A percentile compares a stretch with the other conserved stretches of the same genome.
Evolutionary conservation across 2,888 invertebrate genomes (phyloP).

Genomic region (Megalurothrips usitatus): DNA sequence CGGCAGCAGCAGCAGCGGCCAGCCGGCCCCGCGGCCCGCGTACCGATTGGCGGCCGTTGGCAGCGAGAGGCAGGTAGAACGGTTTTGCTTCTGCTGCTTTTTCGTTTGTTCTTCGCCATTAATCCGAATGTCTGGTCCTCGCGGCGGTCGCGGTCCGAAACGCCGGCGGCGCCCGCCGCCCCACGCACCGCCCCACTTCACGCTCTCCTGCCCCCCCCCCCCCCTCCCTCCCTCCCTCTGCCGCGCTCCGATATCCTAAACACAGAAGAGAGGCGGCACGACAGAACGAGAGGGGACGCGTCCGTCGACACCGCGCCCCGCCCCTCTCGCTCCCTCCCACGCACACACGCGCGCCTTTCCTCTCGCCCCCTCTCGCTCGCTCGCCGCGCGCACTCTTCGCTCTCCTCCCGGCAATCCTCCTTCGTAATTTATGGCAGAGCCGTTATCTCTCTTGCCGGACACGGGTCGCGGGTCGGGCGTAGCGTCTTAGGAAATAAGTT

Average conservation of each 20-base stretch:
- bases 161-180: not conserved
- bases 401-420: slow-evolving; percentile 17
- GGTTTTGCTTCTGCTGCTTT: not conserved
- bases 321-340: not conserved
- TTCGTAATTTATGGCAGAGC: slow-evolving; percentile 15
- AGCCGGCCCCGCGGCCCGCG: not conserved
- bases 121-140: not conserved
- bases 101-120: not conserved
- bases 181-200: not conserved
- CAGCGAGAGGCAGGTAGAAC: not conserved
- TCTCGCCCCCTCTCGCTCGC: not conserved
- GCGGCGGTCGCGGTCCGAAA: not conserved
- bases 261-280: not conserved
- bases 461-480: slow-evolving; percentile 4
- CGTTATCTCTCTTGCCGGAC: slow-evolving; percentile 19
- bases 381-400: not conserved
- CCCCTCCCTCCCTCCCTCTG: not conserved
- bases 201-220: not conserved
- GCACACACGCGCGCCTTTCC: not conserved
- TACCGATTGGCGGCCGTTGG: not conserved
- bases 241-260: slow-evolving; percentile 6
- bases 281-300: not conserved
- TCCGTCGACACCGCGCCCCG: not conserved
- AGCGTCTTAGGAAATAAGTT: slow-evolving; percentile 3
- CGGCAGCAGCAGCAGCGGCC: not conserved